These are phyloP conservation scores for Trichopoda pennipes DNA, from an alignment of 2,888 invertebrate species.

Conservation along the genomic window DNA sequence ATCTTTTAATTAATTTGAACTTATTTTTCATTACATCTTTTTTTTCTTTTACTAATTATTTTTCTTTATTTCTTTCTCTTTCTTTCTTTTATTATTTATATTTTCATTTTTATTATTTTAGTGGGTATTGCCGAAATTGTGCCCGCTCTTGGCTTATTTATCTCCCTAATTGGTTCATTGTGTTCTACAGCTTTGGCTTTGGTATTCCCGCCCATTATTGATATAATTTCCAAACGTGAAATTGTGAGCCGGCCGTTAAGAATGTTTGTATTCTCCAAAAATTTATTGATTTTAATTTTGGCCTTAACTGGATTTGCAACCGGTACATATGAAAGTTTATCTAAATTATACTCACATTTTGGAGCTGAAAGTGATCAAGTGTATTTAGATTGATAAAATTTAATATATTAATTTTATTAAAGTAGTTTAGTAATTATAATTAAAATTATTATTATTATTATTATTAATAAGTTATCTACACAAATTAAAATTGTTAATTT, in stretches of 20 bases:
- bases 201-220: slow-evolving; percentile 93
- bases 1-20: no score
- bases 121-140: slow-evolving; percentile 92
- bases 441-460: no score
- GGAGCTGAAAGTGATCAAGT: slow-evolving; percentile 70
- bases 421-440: slow-evolving; percentile 27
- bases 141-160: slow-evolving; percentile 92
- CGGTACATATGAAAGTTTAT: slow-evolving; percentile 88
- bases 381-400: slow-evolving; percentile 52
- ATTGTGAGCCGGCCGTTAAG: slow-evolving; percentile 82
- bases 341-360: slow-evolving; percentile 76
- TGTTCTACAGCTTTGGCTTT: slow-evolving; percentile 93
- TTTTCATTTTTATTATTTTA: slow-evolving; percentile 82
- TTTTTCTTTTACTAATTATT: no score
- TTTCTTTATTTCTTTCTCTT: neutral
- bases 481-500: slow-evolving; percentile 48
- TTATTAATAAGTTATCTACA: slow-evolving; percentile 34
- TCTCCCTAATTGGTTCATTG: slow-evolving; percentile 94
- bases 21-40: no score
- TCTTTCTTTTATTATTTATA: no score
- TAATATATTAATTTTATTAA: slow-evolving; percentile 27
- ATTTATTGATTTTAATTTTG: slow-evolving; percentile 85
- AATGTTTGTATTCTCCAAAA: slow-evolving; percentile 82
- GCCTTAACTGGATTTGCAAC: slow-evolving; percentile 87
- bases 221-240: slow-evolving; percentile 87